These are phyloP conservation scores for Oreochromis spilurus DNA, from an alignment of 2,113 vertebrate genomes.

Conservation along the genomic window DNA sequence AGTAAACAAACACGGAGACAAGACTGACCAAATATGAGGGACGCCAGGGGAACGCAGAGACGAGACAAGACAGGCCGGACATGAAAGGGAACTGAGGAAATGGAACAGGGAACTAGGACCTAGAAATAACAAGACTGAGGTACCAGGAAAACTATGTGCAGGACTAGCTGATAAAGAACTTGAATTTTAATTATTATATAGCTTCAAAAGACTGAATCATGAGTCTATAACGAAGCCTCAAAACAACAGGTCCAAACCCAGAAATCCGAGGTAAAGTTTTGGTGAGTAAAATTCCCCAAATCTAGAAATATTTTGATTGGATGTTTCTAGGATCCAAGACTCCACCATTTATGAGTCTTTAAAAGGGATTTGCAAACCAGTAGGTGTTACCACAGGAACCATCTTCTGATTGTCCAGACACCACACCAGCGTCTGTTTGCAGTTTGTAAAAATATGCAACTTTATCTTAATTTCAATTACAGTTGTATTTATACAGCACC, in stretches of 20 bases:
- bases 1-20: not conserved
- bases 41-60: not conserved
- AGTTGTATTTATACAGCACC: no score
- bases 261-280: not conserved
- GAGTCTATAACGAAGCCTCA: not conserved
- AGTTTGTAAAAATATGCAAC: no score
- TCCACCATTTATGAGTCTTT: not conserved
- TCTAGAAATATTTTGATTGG: not conserved
- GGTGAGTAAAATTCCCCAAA: not conserved
- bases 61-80: not conserved
- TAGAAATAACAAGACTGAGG: not conserved
- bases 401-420: no score
- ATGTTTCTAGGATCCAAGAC: not conserved
- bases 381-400: no score
- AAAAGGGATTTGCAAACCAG: no score
- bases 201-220: rapidly evolving
- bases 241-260: not conserved
- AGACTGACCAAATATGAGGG: not conserved
- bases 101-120: not conserved
- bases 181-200: not conserved
- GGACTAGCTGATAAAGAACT: not conserved
- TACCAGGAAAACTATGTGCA: rapidly evolving
- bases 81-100: not conserved
- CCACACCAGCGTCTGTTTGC: no score
- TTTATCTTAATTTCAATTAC: no score